Percentiles rank a stretch among this genome's conserved stretches.
Conservation (phyloP, 2,797 vertebrate species). For the Bradypus variegatus region DNA sequence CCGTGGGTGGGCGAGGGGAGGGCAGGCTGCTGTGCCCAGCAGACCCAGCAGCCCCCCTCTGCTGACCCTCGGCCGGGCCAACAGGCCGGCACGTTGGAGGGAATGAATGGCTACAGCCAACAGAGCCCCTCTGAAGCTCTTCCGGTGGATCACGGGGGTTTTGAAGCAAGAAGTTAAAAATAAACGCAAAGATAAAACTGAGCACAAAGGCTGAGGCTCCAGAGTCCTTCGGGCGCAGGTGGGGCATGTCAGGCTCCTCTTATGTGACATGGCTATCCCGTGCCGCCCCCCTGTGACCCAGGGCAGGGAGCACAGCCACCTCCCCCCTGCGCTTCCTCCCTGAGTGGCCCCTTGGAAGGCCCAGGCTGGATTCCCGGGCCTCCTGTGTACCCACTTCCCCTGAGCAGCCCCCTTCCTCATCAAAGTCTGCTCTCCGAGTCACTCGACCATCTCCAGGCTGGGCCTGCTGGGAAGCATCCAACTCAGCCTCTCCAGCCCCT, state of each 20-base stretch:
- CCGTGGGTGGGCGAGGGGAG: neutral
- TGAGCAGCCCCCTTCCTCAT: no score
- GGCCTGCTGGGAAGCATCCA: fast-evolving
- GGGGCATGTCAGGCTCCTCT: fast-evolving
- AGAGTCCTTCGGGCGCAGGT: neutral
- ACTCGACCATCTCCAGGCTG: neutral
- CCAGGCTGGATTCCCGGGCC: neutral
- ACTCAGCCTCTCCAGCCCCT: neutral
- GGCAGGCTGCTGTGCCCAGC: fast-evolving
- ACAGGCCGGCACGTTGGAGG: no score
- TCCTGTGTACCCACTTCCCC: neutral
- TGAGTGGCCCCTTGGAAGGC: no score
- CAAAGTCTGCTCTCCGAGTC: neutral
- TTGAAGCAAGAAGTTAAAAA: neutral
- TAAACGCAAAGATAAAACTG: neutral
- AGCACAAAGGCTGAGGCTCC: neutral
- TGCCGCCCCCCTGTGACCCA: neutral
- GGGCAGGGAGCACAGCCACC: neutral
- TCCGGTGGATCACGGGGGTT: neutral
- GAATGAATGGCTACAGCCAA: neutral
- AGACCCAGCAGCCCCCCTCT: neutral
- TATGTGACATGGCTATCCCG: neutral
- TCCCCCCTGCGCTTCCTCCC: neutral
- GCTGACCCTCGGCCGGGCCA: neutral
- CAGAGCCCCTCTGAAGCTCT: fast-evolving